Base-by-base conservation (phyloP, 2,113 vertebrate genomes). In the Vicugna pacos region DNA sequence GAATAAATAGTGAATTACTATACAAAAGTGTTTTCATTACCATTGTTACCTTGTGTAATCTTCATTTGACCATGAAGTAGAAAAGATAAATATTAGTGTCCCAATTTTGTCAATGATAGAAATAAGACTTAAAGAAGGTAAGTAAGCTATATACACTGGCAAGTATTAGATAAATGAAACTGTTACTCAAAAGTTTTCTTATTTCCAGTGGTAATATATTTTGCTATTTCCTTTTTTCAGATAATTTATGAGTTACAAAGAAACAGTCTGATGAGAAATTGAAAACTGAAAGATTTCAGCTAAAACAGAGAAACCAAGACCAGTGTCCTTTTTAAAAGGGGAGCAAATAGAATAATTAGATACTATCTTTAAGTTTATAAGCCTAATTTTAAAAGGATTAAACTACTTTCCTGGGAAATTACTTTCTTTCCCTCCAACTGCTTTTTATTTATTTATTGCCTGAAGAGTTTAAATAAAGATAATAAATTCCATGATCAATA, bases 401-500 rank as follows among this genome's bases (percentile, higher is more conserved):
- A 95, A 97, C 81, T 97, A 60, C 3, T 97, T 97, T 97, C 91
- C 87, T 93, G 50, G 14, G 72, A 95, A 72, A 95, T 65, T 92
- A 95, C 56, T 90, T 95, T 98, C 94, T 94, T 97, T 93, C 62
- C 76, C n/a, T 94, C 72, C 80, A 94, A 89, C 22, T 75, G 48
- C 86, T 87, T 97, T 98, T 97, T 96, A 97, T 97, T 97, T 95
- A 96, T 97, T 97, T 96, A 96, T 97, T 96, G 65, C 96, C 94
- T 73, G 20, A 96, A 81, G 91, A 96, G 93, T 96, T 97, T 97
- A 98, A 98, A 97, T 94, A 97, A 97, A 97, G 96, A 96, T 96
- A 98, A 98, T 97, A 93, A 98, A 98, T 98, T 97, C 86, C 28
- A 91, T 96, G 97, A 98, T 98, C 98, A 97, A 98, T 98, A 98